A percentile compares a stretch with the other conserved stretches of the same genome.
Evolutionary conservation across 30 jellyfish, hydroid and myxozoan species (phyloP).

Genomic region (Turritopsis rubra): DNA sequence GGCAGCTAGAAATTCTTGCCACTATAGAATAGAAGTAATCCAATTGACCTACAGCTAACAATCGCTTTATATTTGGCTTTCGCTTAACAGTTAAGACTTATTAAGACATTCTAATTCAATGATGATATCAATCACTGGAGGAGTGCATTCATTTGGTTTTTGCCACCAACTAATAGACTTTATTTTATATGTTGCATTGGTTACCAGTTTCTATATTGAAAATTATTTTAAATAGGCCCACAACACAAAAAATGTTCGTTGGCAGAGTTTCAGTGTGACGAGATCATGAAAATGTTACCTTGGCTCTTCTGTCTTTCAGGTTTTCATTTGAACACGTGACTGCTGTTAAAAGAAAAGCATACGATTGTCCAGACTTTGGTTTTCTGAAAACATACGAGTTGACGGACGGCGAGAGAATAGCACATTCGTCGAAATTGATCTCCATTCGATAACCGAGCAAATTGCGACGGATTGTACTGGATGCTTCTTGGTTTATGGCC

Average conservation of each 20-base stretch:
- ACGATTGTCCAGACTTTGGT: slow-evolving; percentile 32
- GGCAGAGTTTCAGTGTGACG: no score
- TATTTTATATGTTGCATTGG: no score
- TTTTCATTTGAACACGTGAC: slow-evolving; percentile 50
- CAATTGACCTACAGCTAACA: background rate
- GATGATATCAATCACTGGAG: no score
- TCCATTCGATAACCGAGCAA: slow-evolving; percentile 47
- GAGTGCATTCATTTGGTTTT: no score
- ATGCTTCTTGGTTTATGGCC: slow-evolving; percentile 18
- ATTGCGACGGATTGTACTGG: slow-evolving; percentile 33
- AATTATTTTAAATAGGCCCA: no score
- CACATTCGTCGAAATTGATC: slow-evolving; percentile 29
- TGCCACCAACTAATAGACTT: no score
- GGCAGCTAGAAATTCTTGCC: slow-evolving; percentile 44
- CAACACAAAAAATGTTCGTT: no score
- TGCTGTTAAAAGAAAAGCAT: slow-evolving; percentile 33
- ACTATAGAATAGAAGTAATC: slow-evolving; percentile 8
- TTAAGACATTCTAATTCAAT: no score
- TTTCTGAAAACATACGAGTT: slow-evolving; percentile 25
- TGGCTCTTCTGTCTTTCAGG: slow-evolving; percentile 26
- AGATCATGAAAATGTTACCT: slow-evolving; percentile 14
- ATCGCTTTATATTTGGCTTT: no score
- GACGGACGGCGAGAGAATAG: slow-evolving; percentile 50
- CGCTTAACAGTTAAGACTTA: no score
- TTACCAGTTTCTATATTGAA: no score